Base-by-base conservation (phyloP, 2,113 vertebrate species). In the Andinoacara biseriatus region DNA sequence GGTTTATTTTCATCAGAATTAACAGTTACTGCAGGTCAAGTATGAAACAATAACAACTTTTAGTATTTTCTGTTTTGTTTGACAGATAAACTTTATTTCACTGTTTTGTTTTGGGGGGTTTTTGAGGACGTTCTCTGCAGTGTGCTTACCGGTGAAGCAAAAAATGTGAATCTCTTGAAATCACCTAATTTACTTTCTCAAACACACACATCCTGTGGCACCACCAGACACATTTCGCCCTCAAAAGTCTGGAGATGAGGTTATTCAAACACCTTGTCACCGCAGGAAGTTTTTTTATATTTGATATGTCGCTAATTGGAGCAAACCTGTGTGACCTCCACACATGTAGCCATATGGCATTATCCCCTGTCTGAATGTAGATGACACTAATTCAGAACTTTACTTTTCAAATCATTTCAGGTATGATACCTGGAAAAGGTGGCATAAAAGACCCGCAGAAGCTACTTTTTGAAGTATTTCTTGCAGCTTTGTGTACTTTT, bases 221-320 rank as follows among this genome's bases (percentile, higher is more conserved):
- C 33, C 76, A n/a, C 22, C 38, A 15, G 43, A 57, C 49, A 62
- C 11, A 56, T 74, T 65, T 65, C 1, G 1, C 29, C 57, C 54
- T 78, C 18, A 63, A 74, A 88, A 40, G 79, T 74, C 67, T 79
- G 38, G 10, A 38, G 40, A 38, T 46, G 29, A 35, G 74, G 56
- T 83, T 62, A 26, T 35, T 56, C 31, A 61, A 85, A 84, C 61
- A 67, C 33, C 61, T 33, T 31, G 62, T 81, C 58, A 2, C 69
- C 49, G 26, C 2, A 7, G 57, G 13, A 76, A 35, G n/a, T 54
- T 63, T 77, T 78, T n/a, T 0, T 56, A 14, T 24, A 46, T 80
- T 43, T 65, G 17, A 61, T 54, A 58, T 46, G 11, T 10, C 46
- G 56, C 49, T 85, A 87, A 88, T 80, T 84, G 40, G 75, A 59